Evolutionary conservation across 1,140 invertebrate species (phyloP), one percentile per base, ranked within the genome.

Genomic region (Brachionus koreanus): DNA sequence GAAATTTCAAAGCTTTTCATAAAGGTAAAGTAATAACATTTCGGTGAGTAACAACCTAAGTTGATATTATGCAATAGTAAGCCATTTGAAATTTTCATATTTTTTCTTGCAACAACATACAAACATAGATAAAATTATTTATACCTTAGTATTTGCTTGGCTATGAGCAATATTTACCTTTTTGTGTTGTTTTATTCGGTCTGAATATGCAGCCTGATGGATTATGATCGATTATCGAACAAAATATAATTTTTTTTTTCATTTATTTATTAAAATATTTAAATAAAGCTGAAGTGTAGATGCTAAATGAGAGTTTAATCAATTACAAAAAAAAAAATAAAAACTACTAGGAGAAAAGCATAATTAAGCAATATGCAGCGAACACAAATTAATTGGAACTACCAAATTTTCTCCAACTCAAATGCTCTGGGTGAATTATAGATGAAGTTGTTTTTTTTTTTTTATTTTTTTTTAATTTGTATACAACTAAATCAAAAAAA

Each of bases 71-170:
- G 49, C 49, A 57, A 57, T 57, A 57, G n/a, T 57, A 57, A 57
- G 16, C 49, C 49, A 57, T 57, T 57, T 57, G 19, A 25, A 57
- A 57, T 57, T 57, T 19, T 57, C 5, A 7, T 57, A 16, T 57
- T n/a, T n/a, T n/a, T n/a, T 57, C 49, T 57, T n/a, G 49, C 49
- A 57, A 57, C 49, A 57, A 57, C 49, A 57, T 57, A 57, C 19
- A 57, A 57, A 57, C 49, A 57, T 57, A 57, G 49, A 57, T 57
- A 57, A 57, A 57, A 57, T 57, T 57, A 57, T 57, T 57, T 19
- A 57, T 57, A 57, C 49, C 49, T 57, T 7, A 57, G 49, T 57
- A 57, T 57, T 57, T 57, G 49, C 49, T 57, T 19, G 49, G 16
- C 49, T 57, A 57, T 19, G 49, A 57, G 49, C 49, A 57, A 57